Evolutionary conservation across 1,140 invertebrate genomes (phyloP), one percentile per base, ranked within the genome.

Genomic region (Reticulitermes speratus): DNA sequence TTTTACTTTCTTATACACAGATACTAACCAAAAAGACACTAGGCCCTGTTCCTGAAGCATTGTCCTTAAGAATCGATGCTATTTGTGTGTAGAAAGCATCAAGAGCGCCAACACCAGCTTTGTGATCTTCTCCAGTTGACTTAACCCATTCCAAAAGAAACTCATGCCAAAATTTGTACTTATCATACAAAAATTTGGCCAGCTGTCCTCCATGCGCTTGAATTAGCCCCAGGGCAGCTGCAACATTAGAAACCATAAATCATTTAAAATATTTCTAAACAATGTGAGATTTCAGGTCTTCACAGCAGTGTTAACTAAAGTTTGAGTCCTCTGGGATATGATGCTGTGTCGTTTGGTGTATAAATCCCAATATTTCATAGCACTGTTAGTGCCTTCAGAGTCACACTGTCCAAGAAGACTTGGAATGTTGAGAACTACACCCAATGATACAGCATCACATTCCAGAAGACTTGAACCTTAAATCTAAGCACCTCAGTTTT

Each of bases 121-220:
- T 86, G 59, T 32, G 25, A 25, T 86, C 85, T 38, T 81, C 59
- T 48, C 59, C 38, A n/a, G 59, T 0, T 65, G 32, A 23, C 7
- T 38, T 21, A 30, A 86, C 16, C 85, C 85, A 86, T 48, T 81
- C 30, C 30, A 44, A 21, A 65, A 86, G 85, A 81, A 48, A 81
- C 21, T n/a, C 21, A 81, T 86, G 85, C 85, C 85, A 86, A 45
- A 45, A 81, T 30, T n/a, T 38, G 48, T 81, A 86, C 44, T 81
- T 19, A n/a, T 69, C 44, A 65, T 81, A 86, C 38, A 86, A 30
- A 44, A 75, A 65, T 21, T 32, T 25, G 21, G 85, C n/a, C 23
- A 86, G 38, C 85, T 86, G 85, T 0, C 45, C 1, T 48, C 85
- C 85, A 81, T 86, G 85, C 38, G 30, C 65, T 30, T 45, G 44